Percentiles rank a stretch among this genome's conserved stretches.
Evolutionary conservation across 2,797 vertebrate genomes (phyloP).

Genomic region (Pseudochaenichthys georgianus): DNA sequence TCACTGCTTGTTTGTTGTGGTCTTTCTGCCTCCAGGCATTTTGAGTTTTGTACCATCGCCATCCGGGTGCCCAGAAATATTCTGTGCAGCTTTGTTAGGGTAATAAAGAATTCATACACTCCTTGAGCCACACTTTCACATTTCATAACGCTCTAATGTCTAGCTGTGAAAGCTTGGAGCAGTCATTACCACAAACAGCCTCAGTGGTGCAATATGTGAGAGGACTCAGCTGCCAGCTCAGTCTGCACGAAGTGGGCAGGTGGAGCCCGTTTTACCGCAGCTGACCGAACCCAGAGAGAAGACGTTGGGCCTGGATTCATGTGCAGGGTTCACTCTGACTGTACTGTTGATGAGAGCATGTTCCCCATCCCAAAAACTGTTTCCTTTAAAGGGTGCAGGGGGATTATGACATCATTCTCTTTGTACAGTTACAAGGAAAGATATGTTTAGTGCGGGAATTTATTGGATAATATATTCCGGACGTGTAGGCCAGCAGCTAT

Average conservation of each 20-base stretch:
- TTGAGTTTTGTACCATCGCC: constrained; percentile 23
- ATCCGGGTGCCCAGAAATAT: constrained; percentile 27
- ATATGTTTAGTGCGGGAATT: constrained; percentile 65
- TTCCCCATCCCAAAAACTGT: constrained; percentile 48
- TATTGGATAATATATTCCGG: constrained; percentile 60
- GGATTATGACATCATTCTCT: constrained; percentile 72
- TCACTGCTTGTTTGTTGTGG: constrained; percentile 41
- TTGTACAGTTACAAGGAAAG: constrained; percentile 64
- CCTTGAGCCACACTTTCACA: constrained; percentile 38
- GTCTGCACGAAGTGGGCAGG: constrained; percentile 27
- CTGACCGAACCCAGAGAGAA: constrained; percentile 27
- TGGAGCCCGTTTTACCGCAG: constrained; percentile 10
- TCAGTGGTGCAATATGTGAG: constrained; percentile 35
- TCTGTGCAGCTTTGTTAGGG: constrained; percentile 37
- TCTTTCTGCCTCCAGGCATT: constrained; percentile 50
- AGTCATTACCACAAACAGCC: constrained; percentile 54
- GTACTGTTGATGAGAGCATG: constrained; percentile 40
- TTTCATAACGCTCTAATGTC: constrained; percentile 36
- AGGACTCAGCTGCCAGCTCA: constrained; percentile 27
- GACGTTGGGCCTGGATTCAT: constrained; percentile 18
- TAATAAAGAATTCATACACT: constrained; percentile 45
- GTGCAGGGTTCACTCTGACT: constrained; percentile 24
- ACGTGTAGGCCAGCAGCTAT: constrained; percentile 57
- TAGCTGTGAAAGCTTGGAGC: constrained; percentile 27
- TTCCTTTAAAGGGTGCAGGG: constrained; percentile 65